Percentiles rank a stretch among this genome's conserved stretches.
These are phyloP conservation scores for Riptortus pedestris DNA, from an alignment of 1,140 invertebrate genomes.

Conservation along the genomic window DNA sequence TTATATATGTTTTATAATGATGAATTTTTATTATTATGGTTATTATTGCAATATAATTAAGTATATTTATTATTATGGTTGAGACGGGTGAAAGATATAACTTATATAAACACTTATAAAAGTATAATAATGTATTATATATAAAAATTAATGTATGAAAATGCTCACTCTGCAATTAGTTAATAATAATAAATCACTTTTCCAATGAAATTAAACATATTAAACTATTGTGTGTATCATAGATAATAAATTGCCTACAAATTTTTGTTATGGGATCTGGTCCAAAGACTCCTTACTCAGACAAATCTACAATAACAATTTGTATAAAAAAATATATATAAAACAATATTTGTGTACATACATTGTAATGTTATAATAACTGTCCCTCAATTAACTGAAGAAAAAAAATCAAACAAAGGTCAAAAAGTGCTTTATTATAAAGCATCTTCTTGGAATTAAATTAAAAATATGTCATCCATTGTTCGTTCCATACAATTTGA, in stretches of 20 bases:
- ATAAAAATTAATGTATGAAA: conserved; percentile 28
- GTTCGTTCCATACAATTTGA: conserved; percentile 12
- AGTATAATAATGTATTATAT: conserved; percentile 28
- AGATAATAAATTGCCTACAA: conserved; percentile 24
- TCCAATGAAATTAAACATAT: conserved; percentile 26
- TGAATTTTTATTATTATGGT: conserved; percentile 27
- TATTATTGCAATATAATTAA: conserved; percentile 22
- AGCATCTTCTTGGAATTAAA: neutral
- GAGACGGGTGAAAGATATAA: conserved; percentile 28
- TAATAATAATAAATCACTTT: conserved; percentile 29
- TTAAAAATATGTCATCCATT: conserved; percentile 2
- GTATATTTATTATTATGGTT: conserved; percentile 27
- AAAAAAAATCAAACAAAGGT: neutral
- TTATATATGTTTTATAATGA: conserved; percentile 25
- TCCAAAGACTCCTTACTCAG: conserved; percentile 16
- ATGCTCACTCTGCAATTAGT: conserved; percentile 29
- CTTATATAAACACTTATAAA: conserved; percentile 28
- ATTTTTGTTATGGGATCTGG: conserved; percentile 24
- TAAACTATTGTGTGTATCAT: conserved; percentile 27
- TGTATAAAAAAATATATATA: conserved; percentile 6
- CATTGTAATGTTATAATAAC: conserved; percentile 19
- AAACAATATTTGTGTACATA: conserved; percentile 16
- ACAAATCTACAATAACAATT: conserved; percentile 22
- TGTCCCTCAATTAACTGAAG: conserved; percentile 17
- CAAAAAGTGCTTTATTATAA: conserved; percentile 5